phyloP scores from a whole-genome alignment of 2,113 vertebrate species.

The Gymnarchus niloticus region DNA sequence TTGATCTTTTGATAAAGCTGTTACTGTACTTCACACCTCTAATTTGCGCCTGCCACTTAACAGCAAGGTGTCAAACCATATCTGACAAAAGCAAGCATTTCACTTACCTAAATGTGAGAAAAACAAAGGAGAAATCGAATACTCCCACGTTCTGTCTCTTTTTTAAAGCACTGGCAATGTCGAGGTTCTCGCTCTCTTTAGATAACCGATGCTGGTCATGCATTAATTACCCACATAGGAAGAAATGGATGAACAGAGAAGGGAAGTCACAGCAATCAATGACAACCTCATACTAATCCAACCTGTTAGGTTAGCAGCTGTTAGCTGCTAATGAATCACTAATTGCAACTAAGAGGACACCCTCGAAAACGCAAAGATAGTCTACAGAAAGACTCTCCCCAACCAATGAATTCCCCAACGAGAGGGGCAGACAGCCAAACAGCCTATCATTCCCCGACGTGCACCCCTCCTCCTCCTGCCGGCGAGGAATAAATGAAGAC shows the following conservation, averaged over 20 bases:
- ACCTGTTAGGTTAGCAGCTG: background rate
- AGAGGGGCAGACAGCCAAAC: background rate
- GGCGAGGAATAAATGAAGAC: constrained; percentile 15
- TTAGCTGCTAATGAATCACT: background rate
- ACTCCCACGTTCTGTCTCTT: background rate
- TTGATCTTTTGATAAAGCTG: too few species aligned
- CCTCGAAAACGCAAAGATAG: background rate
- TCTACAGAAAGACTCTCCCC: background rate
- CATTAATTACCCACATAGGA: background rate
- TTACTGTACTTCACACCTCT: background rate
- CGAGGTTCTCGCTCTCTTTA: background rate
- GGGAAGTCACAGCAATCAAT: background rate
- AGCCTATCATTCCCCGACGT: background rate
- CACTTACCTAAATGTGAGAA: constrained; percentile 2
- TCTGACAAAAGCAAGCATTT: background rate
- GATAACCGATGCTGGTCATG: background rate
- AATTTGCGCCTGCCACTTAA: background rate
- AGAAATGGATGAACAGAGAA: constrained; percentile 7
- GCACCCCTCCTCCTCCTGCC: background rate
- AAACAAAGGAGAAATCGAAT: background rate
- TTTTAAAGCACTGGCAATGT: background rate
- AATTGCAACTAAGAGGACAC: background rate
- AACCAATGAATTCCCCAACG: background rate
- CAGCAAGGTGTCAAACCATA: background rate
- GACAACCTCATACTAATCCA: background rate